These are phyloP conservation scores for Forbesichthys papilliferus DNA, from an alignment of 2,113 vertebrate species.

Conservation along the genomic window DNA sequence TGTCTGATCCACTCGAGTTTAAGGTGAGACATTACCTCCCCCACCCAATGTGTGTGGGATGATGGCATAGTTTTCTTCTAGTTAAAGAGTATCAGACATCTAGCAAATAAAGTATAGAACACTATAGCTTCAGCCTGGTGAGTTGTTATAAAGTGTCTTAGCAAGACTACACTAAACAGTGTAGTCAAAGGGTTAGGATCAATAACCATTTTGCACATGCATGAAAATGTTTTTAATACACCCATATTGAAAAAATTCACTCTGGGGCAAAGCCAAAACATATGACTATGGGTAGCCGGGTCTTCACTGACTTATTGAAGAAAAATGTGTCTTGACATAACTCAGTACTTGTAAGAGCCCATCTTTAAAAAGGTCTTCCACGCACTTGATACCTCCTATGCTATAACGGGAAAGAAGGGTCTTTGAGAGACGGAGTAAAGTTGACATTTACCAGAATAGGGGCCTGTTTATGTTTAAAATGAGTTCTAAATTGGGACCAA, in stretches of 20 bases:
- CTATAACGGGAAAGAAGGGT: background rate
- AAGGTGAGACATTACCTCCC: slow-evolving; percentile 6
- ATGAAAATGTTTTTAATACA: background rate
- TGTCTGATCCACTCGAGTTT: background rate
- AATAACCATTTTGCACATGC: background rate
- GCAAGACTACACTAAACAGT: background rate
- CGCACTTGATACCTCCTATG: slow-evolving; percentile 9
- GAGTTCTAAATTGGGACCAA: slow-evolving; percentile 20
- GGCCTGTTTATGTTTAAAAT: slow-evolving; percentile 4
- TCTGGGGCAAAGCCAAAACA: background rate
- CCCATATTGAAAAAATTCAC: background rate
- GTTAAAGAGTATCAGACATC: slow-evolving; percentile 9
- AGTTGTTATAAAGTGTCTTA: background rate
- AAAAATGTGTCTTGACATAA: background rate
- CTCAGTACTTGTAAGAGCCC: background rate
- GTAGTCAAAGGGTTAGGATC: background rate
- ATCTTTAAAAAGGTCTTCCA: slow-evolving; percentile 18
- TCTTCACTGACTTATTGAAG: background rate
- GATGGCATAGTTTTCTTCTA: background rate
- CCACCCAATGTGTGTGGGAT: slow-evolving; percentile 4
- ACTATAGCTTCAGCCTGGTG: slow-evolving; percentile 1
- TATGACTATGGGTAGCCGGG: background rate
- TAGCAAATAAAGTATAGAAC: slow-evolving; percentile 6
- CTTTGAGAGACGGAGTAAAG: slow-evolving; percentile 6
- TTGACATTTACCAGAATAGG: background rate